These are phyloP conservation scores for Drosophila anceps DNA, from an alignment of 2,888 invertebrate species.

Conservation along the genomic window DNA sequence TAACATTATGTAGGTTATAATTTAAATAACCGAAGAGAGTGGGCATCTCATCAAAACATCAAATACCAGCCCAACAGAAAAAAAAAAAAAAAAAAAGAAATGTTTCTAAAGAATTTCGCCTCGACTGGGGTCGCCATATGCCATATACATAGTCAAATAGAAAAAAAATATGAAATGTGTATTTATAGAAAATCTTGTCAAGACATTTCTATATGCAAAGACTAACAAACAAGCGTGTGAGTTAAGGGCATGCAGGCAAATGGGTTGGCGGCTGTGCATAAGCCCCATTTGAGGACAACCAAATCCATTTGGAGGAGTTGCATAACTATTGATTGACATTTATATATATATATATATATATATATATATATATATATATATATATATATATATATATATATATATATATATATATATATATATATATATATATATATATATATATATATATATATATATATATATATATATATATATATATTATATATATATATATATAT, in stretches of 20 bases:
- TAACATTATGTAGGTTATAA: constrained; percentile 79
- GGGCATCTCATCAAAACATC: constrained; percentile 62
- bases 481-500: not conserved
- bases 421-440: not conserved
- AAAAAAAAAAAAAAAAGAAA: constrained; percentile 50
- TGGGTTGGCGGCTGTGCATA: not conserved
- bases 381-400: not conserved
- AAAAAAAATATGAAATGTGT: constrained; percentile 46
- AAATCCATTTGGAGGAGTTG: constrained; percentile 20
- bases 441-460: not conserved
- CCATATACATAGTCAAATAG: constrained; percentile 25
- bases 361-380: not conserved
- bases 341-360: not conserved
- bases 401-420: not conserved
- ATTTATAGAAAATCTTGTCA: constrained; percentile 76
- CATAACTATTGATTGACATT: not conserved
- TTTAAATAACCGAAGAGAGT: constrained; percentile 66
- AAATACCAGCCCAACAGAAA: constrained; percentile 43
- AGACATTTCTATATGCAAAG: constrained; percentile 49
- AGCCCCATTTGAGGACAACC: constrained; percentile 54
- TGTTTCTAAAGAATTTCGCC: constrained; percentile 74
- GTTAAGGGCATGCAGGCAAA: constrained; percentile 54
- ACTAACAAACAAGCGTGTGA: constrained; percentile 54
- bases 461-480: not conserved
- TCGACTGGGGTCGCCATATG: constrained; percentile 75